Evolutionary conservation across 2,888 invertebrate genomes (phyloP).

Genomic region (Argyresthia goedartella): DNA sequence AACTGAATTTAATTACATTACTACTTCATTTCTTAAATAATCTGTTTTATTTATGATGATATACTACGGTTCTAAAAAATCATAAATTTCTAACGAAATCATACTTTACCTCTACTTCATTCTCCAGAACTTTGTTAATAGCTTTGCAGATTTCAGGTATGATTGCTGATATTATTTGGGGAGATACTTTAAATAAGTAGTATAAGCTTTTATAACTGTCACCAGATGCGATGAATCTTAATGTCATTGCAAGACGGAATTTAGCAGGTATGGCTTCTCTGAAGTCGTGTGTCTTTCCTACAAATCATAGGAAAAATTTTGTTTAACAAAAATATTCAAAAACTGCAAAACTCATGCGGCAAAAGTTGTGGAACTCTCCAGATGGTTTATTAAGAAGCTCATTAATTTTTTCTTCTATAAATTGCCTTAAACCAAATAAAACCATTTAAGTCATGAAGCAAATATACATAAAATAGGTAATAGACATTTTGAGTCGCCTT

Average conservation of each 20-base stretch:
- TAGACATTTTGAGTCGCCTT: not conserved
- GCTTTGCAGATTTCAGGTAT: conserved; percentile 22
- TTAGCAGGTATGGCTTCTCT: conserved; percentile 18
- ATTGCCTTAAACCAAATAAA: not conserved
- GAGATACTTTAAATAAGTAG: conserved; percentile 20
- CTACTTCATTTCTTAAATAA: not conserved
- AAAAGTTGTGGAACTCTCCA: conserved; percentile 23
- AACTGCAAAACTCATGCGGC: conserved; percentile 19
- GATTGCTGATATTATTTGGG: conserved; percentile 19
- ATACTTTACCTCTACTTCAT: conserved; percentile 18
- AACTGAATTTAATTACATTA: too few relatives aligned
- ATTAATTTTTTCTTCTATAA: conserved; percentile 19
- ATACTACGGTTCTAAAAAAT: not conserved
- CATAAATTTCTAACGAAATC: not conserved
- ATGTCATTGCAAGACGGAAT: conserved; percentile 21
- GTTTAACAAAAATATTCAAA: conserved; percentile 22
- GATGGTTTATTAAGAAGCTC: conserved; percentile 20
- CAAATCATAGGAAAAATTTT: conserved; percentile 22
- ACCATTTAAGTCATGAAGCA: too few relatives aligned
- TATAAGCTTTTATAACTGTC: not conserved
- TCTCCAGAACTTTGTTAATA: conserved; percentile 20
- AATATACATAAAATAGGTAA: not conserved
- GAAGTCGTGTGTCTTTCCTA: conserved; percentile 21
- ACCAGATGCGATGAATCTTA: conserved; percentile 18
- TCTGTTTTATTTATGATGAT: not conserved